Conservation (phyloP, 2,113 vertebrate genomes). For the Rutilus rutilus region DNA sequence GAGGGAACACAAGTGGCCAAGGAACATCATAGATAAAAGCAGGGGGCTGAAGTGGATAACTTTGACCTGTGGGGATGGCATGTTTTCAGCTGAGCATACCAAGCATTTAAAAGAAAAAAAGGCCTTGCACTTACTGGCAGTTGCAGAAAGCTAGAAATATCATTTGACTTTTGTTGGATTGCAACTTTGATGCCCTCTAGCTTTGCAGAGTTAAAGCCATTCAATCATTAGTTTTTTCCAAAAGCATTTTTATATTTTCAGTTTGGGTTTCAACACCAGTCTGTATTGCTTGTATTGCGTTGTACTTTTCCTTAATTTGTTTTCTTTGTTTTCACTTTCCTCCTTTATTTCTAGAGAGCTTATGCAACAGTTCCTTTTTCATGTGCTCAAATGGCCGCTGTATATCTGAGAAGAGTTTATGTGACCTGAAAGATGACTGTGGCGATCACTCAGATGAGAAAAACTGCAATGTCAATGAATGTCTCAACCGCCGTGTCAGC, state of each 20-base stretch:
- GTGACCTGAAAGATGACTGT: conserved; percentile 90
- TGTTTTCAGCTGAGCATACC: conserved; percentile 41
- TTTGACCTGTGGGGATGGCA: conserved; percentile 47
- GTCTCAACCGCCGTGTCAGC: conserved; percentile 91
- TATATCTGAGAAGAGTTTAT: conserved; percentile 83
- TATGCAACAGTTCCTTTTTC: conserved; percentile 98
- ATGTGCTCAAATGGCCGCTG: conserved; percentile 97
- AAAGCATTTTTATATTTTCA: conserved; percentile 23
- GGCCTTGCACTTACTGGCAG: conserved; percentile 42
- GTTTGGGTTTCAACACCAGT: conserved; percentile 22
- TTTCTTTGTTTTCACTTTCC: conserved; percentile 38
- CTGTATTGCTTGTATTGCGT: neutral
- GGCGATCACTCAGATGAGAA: conserved; percentile 93
- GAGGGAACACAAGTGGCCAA: conserved; percentile 51
- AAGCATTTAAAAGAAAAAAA: conserved; percentile 30
- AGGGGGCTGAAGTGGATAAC: conserved; percentile 51
- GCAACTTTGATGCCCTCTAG: conserved; percentile 25
- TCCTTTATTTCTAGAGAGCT: conserved; percentile 85
- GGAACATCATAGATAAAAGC: conserved; percentile 52
- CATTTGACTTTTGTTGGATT: conserved; percentile 32
- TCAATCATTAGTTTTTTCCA: conserved; percentile 4
- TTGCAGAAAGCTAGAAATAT: conserved; percentile 33
- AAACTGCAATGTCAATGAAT: conserved; percentile 94
- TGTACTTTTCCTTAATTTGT: neutral
- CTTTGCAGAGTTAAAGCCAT: conserved; percentile 14